These are phyloP conservation scores for Tenrec ecaudatus DNA, from an alignment of 2,113 vertebrate species.

Conservation along the genomic window DNA sequence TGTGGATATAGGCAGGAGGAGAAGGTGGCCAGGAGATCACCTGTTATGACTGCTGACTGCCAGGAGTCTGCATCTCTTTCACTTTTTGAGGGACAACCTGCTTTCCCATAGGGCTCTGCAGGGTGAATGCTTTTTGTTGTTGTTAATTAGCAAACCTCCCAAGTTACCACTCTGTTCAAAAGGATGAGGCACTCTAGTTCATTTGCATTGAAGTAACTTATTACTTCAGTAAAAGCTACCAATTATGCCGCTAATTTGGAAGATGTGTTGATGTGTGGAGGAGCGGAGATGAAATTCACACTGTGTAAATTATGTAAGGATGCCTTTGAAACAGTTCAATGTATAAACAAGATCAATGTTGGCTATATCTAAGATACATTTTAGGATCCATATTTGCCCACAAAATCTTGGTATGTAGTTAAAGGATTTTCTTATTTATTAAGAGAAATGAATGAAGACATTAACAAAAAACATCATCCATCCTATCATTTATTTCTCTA, in stretches of 20 bases:
- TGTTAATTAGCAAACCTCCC: conserved; percentile 4
- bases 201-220: conserved; percentile 34
- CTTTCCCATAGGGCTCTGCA: neutral
- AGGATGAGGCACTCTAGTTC: conserved; percentile 38
- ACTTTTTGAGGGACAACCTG: neutral
- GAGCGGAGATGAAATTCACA: conserved; percentile 29
- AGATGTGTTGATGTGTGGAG: conserved; percentile 24
- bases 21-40: neutral
- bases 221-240: conserved; percentile 52
- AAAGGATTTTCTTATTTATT: conserved; percentile 32
- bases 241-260: conserved; percentile 52
- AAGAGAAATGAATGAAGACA: conserved; percentile 53
- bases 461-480: conserved; percentile 4
- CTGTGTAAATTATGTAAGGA: conserved; percentile 37
- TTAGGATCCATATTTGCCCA: conserved; percentile 19
- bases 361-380: conserved; percentile 17
- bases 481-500: neutral
- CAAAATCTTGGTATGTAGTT: conserved; percentile 18
- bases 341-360: conserved; percentile 17
- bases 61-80: neutral
- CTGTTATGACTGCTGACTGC: neutral
- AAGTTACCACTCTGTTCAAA: conserved; percentile 40
- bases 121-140: neutral
- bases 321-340: conserved; percentile 36
- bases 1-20: neutral